Conservation (phyloP, 92 coral and sea anemone species). For the Palythoa heliodiscus region DNA sequence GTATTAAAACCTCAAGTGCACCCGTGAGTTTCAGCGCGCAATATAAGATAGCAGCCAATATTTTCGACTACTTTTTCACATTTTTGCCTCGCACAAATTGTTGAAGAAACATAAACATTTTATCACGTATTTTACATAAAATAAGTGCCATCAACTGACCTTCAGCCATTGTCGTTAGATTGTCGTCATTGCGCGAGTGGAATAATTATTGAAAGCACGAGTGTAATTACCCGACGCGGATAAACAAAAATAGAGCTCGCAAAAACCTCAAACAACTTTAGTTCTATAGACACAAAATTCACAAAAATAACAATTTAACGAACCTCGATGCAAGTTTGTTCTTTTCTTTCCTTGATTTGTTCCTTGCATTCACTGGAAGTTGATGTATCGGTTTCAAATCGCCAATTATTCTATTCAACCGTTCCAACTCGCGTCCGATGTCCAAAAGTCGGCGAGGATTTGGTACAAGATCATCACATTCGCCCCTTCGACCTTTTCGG, state of each 20-base stretch:
- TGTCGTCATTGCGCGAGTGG: too few species aligned
- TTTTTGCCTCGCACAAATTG: neutral
- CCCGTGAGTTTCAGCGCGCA: neutral
- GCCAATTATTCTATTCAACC: conserved; percentile 83
- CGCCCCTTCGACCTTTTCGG: conserved; percentile 94
- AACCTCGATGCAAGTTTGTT: conserved; percentile 99
- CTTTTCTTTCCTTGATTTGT: conserved; percentile 95
- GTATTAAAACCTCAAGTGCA: too few species aligned
- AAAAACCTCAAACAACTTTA: too few species aligned
- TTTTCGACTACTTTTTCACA: neutral
- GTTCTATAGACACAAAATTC: conserved; percentile 2
- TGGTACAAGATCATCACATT: conserved; percentile 92
- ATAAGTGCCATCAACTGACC: neutral
- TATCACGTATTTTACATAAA: neutral
- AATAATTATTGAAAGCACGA: too few species aligned
- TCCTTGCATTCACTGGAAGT: conserved; percentile 90
- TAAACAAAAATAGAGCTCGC: too few species aligned
- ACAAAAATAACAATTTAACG: neutral
- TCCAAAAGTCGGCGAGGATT: conserved; percentile 89
- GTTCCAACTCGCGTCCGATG: conserved; percentile 92
- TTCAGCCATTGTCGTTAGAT: neutral
- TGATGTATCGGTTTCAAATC: conserved; percentile 93
- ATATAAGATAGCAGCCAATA: neutral
- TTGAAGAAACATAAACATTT: neutral
- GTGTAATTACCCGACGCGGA: too few species aligned